These are phyloP conservation scores for Drosophila tripunctata DNA, from an alignment of 2,888 invertebrate species.

Conservation along the genomic window DNA sequence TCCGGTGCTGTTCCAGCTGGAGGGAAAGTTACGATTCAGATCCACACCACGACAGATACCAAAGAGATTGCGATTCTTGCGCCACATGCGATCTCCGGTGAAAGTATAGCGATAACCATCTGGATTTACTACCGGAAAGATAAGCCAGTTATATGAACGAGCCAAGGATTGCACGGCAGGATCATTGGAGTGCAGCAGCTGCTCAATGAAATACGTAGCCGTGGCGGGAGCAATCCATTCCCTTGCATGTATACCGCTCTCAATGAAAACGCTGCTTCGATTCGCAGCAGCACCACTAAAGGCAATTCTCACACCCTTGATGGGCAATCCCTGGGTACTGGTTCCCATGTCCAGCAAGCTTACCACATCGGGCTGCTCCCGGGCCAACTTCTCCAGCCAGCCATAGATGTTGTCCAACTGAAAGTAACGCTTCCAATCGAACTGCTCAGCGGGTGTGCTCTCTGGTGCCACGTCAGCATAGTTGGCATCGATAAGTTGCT, in stretches of 20 bases:
- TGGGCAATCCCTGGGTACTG: conserved; percentile 85
- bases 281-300: conserved; percentile 68
- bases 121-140: conserved; percentile 90
- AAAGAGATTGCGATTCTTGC: conserved; percentile 88
- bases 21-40: conserved; percentile 88
- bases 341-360: conserved; percentile 84
- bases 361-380: conserved; percentile 75
- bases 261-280: conserved; percentile 84
- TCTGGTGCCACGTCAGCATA: conserved; percentile 58
- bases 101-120: conserved; percentile 91
- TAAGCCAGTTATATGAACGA: conserved; percentile 87
- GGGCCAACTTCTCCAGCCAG: conserved; percentile 76
- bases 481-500: conserved; percentile 76
- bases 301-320: conserved; percentile 85
- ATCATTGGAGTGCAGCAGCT: conserved; percentile 82
- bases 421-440: conserved; percentile 81
- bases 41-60: conserved; percentile 87
- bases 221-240: conserved; percentile 84
- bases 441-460: conserved; percentile 46
- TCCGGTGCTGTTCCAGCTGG: conserved; percentile 86
- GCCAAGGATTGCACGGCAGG: conserved; percentile 76
- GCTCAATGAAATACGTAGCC: conserved; percentile 81
- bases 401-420: conserved; percentile 81
- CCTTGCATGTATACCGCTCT: conserved; percentile 84
- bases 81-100: conserved; percentile 90